Conservation (phyloP, 2,797 vertebrate species). For the Erethizon dorsatum region DNA sequence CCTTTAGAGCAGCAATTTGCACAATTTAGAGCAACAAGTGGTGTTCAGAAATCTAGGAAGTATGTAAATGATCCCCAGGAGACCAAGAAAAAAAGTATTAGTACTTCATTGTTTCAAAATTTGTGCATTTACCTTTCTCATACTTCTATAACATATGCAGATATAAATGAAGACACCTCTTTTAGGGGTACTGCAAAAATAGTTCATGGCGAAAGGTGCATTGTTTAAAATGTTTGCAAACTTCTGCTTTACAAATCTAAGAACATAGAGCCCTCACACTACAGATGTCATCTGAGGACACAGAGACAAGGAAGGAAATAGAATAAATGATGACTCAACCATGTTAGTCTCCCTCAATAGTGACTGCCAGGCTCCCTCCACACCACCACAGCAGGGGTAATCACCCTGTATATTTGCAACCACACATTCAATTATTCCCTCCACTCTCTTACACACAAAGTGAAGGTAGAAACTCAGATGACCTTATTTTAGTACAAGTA, state of each 20-base stretch:
- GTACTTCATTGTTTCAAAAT: constrained; percentile 42
- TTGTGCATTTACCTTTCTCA: background rate
- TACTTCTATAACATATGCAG: background rate
- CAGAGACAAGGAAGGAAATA: constrained; percentile 19
- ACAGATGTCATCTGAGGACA: constrained; percentile 32
- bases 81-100: constrained; percentile 23
- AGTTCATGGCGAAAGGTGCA: background rate
- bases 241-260: constrained; percentile 10
- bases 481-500: background rate
- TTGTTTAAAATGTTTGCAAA: constrained; percentile 30
- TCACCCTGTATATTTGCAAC: background rate
- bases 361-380: background rate
- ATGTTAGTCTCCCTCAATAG: constrained; percentile 7
- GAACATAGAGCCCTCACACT: background rate
- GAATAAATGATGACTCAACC: constrained; percentile 56
- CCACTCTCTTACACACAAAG: background rate
- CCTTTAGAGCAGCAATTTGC: background rate
- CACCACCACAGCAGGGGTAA: background rate
- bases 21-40: background rate
- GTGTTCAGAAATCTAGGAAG: background rate
- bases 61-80: background rate
- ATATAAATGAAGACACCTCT: background rate
- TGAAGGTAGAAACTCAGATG: background rate
- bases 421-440: background rate
- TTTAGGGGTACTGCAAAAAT: background rate